A percentile compares a stretch with the other conserved stretches of the same genome.
Evolutionary conservation across 2,888 invertebrate genomes (phyloP).

Genomic region (Melitaea athalia): DNA sequence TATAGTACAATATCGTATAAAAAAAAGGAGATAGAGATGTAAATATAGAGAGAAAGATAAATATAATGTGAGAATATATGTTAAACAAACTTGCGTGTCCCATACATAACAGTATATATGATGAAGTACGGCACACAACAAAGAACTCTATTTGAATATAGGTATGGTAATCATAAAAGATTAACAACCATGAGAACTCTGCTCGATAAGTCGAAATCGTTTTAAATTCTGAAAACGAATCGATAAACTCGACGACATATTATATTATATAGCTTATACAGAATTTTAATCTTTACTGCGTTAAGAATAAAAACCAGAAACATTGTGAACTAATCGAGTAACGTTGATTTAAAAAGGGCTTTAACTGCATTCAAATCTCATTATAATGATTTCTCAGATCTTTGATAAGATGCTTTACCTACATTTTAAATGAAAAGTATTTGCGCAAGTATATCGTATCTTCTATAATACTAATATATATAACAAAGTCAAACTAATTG

Average conservation of each 20-base stretch:
- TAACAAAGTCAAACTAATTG: too few species aligned
- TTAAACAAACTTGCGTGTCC: slow-evolving; percentile 1
- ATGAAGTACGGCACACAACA: slow-evolving; percentile 27
- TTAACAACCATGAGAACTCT: slow-evolving; percentile 54
- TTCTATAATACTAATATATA: too few species aligned
- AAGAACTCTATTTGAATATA: slow-evolving; percentile 26
- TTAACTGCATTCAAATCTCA: slow-evolving; percentile 9
- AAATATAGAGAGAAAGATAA: too few species aligned
- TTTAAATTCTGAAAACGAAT: slow-evolving; percentile 44
- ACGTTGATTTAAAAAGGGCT: slow-evolving; percentile 7
- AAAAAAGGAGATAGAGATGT: too few species aligned
- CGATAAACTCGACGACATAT: slow-evolving; percentile 12
- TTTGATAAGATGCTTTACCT: slow-evolving; percentile 7
- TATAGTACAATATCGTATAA: background rate
- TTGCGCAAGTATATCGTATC: background rate
- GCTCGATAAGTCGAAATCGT: slow-evolving; percentile 47
- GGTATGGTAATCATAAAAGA: slow-evolving; percentile 33
- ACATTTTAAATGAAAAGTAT: slow-evolving; percentile 6
- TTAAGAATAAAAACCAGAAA: slow-evolving; percentile 9
- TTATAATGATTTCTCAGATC: slow-evolving; percentile 27
- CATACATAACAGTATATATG: background rate
- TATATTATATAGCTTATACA: slow-evolving; percentile 18
- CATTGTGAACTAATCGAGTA: slow-evolving; percentile 2
- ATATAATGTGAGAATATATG: background rate
- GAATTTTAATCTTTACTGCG: slow-evolving; percentile 18